These are phyloP conservation scores for Drosophila nikananu DNA, from an alignment of 1,140 invertebrate genomes.

Conservation along the genomic window DNA sequence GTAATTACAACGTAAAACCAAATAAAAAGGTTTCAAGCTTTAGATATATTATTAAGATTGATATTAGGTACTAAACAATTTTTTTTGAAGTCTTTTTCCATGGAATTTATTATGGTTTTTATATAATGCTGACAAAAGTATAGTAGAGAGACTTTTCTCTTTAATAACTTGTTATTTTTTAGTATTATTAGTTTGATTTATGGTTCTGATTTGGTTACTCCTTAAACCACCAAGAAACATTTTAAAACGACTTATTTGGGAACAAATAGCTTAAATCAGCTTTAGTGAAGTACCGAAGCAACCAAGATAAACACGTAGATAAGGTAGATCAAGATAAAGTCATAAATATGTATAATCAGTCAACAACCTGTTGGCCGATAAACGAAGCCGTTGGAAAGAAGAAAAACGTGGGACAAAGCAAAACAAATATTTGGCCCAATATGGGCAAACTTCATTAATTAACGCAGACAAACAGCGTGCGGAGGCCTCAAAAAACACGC, in stretches of 20 bases:
- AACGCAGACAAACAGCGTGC: slow-evolving; percentile 22
- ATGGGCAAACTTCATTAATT: slow-evolving; percentile 55
- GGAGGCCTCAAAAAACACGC: slow-evolving; percentile 17
- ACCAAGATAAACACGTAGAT: slow-evolving; percentile 54
- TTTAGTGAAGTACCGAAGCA: slow-evolving; percentile 11
- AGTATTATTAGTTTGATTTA: background rate
- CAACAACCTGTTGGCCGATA: slow-evolving; percentile 62
- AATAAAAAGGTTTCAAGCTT: background rate
- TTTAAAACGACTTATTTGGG: slow-evolving; percentile 1
- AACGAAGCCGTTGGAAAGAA: slow-evolving; percentile 4
- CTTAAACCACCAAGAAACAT: background rate
- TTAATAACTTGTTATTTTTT: background rate
- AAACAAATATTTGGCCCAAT: slow-evolving; percentile 41
- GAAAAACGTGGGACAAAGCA: slow-evolving; percentile 32
- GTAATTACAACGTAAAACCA: background rate
- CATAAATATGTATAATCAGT: slow-evolving; percentile 60
- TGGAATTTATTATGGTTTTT: background rate
- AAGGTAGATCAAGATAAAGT: slow-evolving; percentile 50
- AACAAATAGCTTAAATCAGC: slow-evolving; percentile 1
- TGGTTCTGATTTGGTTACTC: background rate
- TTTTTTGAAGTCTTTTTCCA: background rate
- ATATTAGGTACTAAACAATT: background rate
- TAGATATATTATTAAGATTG: background rate
- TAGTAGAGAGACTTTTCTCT: no score
- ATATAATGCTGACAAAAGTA: background rate